These are phyloP conservation scores for Otolemur garnettii DNA, from an alignment of 2,113 vertebrate species.

Conservation along the genomic window DNA sequence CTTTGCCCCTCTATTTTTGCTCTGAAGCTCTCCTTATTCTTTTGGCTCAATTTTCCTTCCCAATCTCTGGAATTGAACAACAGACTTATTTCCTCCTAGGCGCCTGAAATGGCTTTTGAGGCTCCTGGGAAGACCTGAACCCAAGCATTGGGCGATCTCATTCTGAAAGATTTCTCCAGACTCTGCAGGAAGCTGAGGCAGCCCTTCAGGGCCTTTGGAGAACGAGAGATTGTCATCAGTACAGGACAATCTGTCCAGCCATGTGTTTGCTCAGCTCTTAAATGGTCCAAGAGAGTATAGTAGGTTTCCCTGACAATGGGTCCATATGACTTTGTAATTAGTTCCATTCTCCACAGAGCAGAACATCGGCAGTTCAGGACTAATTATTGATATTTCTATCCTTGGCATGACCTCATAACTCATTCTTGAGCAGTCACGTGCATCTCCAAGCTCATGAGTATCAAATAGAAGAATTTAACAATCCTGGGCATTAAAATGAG, in stretches of 20 bases:
- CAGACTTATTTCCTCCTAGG: not conserved
- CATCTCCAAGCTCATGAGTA: not conserved
- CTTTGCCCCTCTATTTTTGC: not conserved
- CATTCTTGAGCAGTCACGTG: not conserved
- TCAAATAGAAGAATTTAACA: not conserved
- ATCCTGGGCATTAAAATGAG: not conserved
- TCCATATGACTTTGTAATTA: not conserved
- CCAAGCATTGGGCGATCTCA: not conserved
- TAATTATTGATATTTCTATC: not conserved
- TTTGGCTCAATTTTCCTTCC: not conserved
- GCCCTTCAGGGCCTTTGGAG: conserved; percentile 10
- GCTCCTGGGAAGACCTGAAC: not conserved
- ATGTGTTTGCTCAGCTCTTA: not conserved
- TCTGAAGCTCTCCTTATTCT: no score
- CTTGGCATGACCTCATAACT: not conserved
- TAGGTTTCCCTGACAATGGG: not conserved
- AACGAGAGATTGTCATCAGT: conserved; percentile 73
- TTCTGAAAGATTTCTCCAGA: not conserved
- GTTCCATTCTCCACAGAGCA: not conserved
- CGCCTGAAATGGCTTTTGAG: not conserved
- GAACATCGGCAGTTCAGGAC: not conserved
- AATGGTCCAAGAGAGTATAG: not conserved
- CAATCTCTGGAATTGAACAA: not conserved
- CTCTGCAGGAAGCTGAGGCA: not conserved
- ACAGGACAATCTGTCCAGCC: not conserved